Percentiles rank a stretch among this genome's conserved stretches.
phyloP scores from a whole-genome alignment of 2,113 vertebrate species.

The Antechinus stuartii region DNA sequence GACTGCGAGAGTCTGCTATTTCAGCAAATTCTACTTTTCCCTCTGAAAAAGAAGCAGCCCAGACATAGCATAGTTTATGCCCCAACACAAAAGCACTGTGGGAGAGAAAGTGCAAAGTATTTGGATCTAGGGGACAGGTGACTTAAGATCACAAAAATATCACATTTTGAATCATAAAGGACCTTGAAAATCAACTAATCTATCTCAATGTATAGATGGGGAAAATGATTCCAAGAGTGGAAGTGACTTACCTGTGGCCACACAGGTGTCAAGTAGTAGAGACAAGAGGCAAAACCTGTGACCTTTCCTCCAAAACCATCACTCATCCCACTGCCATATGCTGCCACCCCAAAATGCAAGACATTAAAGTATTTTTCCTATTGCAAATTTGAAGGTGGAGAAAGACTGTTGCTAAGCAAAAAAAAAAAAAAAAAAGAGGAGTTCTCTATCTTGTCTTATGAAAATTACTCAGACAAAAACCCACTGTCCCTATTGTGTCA shows the following conservation, averaged over 20 bases:
- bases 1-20: slow-evolving; percentile 32
- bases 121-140: background rate
- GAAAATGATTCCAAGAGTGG: background rate
- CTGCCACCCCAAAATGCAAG: background rate
- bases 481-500: background rate
- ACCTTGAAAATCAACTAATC: background rate
- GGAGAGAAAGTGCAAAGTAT: background rate
- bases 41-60: slow-evolving; percentile 15
- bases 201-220: background rate
- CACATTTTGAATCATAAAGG: background rate
- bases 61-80: slow-evolving; percentile 42
- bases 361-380: background rate
- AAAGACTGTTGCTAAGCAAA: background rate
- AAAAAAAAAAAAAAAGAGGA: background rate
- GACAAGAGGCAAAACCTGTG: background rate
- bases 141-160: background rate
- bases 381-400: background rate
- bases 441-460: background rate
- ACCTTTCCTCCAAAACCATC: background rate
- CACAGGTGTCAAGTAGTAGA: background rate
- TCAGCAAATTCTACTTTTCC: slow-evolving; percentile 10
- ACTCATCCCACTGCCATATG: background rate
- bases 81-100: background rate
- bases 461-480: background rate
- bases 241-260: background rate